Evolutionary conservation across 1,140 invertebrate species (phyloP).

Genomic region (Oedothorax gibbosus): DNA sequence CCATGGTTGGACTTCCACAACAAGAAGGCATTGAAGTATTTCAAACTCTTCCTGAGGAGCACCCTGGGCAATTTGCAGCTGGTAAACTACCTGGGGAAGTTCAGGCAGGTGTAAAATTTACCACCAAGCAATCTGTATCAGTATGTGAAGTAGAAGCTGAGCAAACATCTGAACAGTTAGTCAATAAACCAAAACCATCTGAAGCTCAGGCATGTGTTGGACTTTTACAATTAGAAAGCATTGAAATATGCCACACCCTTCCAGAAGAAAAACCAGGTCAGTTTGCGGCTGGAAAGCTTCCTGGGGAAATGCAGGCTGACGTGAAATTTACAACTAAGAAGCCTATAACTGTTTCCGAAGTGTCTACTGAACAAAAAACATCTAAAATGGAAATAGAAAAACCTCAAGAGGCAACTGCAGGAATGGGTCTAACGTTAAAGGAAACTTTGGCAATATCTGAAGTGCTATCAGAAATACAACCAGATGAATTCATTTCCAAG

Average conservation of each 20-base stretch:
- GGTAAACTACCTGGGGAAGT: conserved; percentile 60
- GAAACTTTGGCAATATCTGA: conserved; percentile 56
- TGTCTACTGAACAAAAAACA: conserved; percentile 53
- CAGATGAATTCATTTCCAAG: conserved; percentile 47
- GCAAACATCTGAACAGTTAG: conserved; percentile 39
- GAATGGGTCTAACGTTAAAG: conserved; percentile 26
- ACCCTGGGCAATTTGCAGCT: conserved; percentile 55
- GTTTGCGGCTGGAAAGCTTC: conserved; percentile 62
- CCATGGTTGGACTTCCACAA: conserved; percentile 28
- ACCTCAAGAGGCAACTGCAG: conserved; percentile 49
- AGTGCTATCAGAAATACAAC: conserved; percentile 43
- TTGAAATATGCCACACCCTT: conserved; percentile 47
- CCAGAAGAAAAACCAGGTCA: conserved; percentile 52
- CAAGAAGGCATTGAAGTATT: conserved; percentile 58
- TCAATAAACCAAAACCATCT: conserved; percentile 24
- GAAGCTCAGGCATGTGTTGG: conserved; percentile 30
- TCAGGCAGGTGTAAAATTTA: conserved; percentile 46
- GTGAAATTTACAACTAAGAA: conserved; percentile 57
- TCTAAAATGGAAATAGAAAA: conserved; percentile 29
- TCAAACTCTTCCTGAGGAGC: conserved; percentile 50
- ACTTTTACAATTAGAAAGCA: conserved; percentile 51
- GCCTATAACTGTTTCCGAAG: conserved; percentile 61
- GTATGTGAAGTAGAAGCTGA: conserved; percentile 54
- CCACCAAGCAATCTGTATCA: conserved; percentile 36
- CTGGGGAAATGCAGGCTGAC: conserved; percentile 59